Percentiles rank a stretch among this genome's conserved stretches.
Evolutionary conservation across 1,140 invertebrate genomes (phyloP).

Genomic region (Drosophila ananassae): DNA sequence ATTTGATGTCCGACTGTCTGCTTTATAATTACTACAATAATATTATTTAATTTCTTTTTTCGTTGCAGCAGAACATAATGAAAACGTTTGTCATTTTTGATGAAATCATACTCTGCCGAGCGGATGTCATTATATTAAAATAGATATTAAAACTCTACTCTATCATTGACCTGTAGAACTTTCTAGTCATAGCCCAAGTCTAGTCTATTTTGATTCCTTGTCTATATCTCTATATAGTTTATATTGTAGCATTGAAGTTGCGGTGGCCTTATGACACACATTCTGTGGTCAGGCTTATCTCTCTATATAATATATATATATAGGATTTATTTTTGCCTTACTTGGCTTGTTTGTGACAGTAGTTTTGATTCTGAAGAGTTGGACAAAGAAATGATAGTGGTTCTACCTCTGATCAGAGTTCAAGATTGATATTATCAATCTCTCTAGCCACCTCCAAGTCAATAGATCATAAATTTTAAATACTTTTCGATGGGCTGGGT

Average conservation of each 20-base stretch:
- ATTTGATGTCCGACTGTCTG: constrained; percentile 51
- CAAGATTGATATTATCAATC: constrained; percentile 33
- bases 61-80: constrained; percentile 40
- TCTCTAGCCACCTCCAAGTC: not conserved
- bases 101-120: constrained; percentile 20
- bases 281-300: constrained; percentile 75
- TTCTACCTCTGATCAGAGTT: constrained; percentile 46
- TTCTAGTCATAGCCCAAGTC: constrained; percentile 30
- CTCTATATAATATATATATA: constrained; percentile 22
- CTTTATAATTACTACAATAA: constrained; percentile 79
- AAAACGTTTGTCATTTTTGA: constrained; percentile 53
- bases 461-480: constrained; percentile 18
- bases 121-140: constrained; percentile 41
- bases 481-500: constrained; percentile 11
- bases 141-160: constrained; percentile 3
- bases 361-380: constrained; percentile 14
- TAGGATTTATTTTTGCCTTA: constrained; percentile 33
- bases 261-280: constrained; percentile 80
- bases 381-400: constrained; percentile 35
- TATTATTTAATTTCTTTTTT: constrained; percentile 62
- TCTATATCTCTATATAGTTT: constrained; percentile 27
- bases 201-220: constrained; percentile 46
- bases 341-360: constrained; percentile 10
- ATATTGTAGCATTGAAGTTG: constrained; percentile 71
- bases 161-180: constrained; percentile 10